Conservation (phyloP, 2,113 vertebrate species). For the Sminthopsis crassicaudata region DNA sequence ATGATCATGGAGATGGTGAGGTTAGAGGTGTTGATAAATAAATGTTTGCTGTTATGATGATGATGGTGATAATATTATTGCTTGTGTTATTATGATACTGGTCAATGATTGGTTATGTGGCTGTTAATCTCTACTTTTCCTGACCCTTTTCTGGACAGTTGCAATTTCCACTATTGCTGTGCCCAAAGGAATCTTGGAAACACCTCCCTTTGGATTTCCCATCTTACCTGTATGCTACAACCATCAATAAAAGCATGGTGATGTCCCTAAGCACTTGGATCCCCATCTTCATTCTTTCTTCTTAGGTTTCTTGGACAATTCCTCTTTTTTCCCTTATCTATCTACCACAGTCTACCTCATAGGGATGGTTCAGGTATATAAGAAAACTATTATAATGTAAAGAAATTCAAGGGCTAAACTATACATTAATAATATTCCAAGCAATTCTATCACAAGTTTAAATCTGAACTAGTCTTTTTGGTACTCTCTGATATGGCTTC, state of each 20-base stretch:
- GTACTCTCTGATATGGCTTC: not conserved
- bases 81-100: not conserved
- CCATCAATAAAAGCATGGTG: not conserved
- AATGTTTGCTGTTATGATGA: not conserved
- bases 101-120: not conserved
- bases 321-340: not conserved
- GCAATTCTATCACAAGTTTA: not conserved
- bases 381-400: not conserved
- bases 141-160: not conserved
- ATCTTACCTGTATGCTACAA: not conserved
- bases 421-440: not conserved
- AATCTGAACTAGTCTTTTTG: not conserved
- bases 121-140: not conserved
- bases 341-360: not conserved
- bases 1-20: not conserved
- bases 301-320: not conserved
- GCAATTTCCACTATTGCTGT: not conserved
- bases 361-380: not conserved
- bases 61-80: not conserved
- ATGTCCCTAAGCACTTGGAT: not conserved
- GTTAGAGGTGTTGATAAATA: not conserved
- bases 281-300: not conserved
- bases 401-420: not conserved
- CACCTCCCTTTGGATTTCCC: no score
- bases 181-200: not conserved